These are phyloP conservation scores for Leptobrachium leishanense DNA, from an alignment of 2,113 vertebrate species.

Conservation along the genomic window DNA sequence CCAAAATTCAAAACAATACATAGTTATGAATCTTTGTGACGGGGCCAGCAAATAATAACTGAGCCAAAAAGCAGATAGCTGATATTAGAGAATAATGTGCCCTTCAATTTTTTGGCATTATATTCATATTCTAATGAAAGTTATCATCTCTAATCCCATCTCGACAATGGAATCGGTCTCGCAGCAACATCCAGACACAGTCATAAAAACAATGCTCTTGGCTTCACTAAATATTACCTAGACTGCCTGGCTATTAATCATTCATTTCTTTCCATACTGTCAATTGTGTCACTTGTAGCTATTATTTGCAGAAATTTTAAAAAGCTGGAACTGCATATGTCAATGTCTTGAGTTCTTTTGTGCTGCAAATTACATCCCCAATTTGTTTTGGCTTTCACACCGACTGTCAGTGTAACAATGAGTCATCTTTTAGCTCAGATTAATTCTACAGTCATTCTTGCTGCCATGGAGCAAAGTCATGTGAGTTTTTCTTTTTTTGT, in stretches of 20 bases:
- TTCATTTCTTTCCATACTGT: slow-evolving; percentile 58
- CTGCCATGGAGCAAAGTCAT: slow-evolving; percentile 50
- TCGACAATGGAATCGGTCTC: slow-evolving; percentile 67
- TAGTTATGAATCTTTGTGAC: neutral
- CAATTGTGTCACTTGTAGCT: slow-evolving; percentile 60
- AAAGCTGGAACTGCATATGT: slow-evolving; percentile 60
- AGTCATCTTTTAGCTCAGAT: slow-evolving; percentile 57
- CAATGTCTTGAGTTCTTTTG: slow-evolving; percentile 62
- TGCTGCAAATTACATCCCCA: slow-evolving; percentile 65
- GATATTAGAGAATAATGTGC: slow-evolving; percentile 53
- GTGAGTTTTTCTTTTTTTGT: slow-evolving; percentile 46
- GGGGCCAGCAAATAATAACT: neutral
- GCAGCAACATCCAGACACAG: slow-evolving; percentile 62
- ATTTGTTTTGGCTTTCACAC: slow-evolving; percentile 62
- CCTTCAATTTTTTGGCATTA: slow-evolving; percentile 59
- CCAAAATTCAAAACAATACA: no score
- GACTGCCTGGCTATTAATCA: slow-evolving; percentile 69
- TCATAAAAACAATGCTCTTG: slow-evolving; percentile 71
- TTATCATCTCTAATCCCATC: slow-evolving; percentile 63
- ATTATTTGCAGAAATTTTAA: slow-evolving; percentile 71
- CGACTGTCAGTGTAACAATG: slow-evolving; percentile 55
- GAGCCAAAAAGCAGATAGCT: slow-evolving; percentile 54
- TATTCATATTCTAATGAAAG: slow-evolving; percentile 65
- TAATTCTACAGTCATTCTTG: slow-evolving; percentile 49
- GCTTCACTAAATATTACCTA: slow-evolving; percentile 69